These are phyloP conservation scores for Staurois parvus DNA, from an alignment of 2,797 vertebrate genomes.

Conservation along the genomic window DNA sequence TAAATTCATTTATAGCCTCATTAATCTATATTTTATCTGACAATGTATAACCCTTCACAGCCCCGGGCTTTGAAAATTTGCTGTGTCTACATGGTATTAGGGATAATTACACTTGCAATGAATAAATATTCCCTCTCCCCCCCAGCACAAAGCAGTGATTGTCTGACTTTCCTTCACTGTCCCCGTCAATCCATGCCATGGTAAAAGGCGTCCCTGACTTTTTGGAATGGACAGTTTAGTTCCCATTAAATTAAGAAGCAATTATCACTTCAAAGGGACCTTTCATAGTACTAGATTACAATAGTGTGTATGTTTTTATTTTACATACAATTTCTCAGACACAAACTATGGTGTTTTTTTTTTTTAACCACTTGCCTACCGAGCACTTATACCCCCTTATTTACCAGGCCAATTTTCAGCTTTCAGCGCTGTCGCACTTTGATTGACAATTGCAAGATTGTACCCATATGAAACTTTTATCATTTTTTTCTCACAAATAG, in stretches of 20 bases:
- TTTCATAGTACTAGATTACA: no score
- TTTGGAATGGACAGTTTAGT: neutral
- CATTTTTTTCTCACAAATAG: no score
- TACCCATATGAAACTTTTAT: no score
- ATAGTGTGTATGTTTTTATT: no score
- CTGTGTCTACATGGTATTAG: conserved; percentile 8
- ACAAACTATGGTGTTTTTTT: no score
- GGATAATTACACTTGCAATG: conserved; percentile 30
- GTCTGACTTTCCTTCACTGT: conserved; percentile 16
- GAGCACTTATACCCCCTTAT: no score
- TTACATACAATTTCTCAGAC: no score
- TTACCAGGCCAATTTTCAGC: no score
- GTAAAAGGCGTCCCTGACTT: neutral
- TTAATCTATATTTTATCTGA: conserved; percentile 39
- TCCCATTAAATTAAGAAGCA: neutral
- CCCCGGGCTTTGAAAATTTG: conserved; percentile 14
- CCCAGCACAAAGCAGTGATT: conserved; percentile 27
- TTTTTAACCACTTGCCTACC: no score
- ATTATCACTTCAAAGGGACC: neutral
- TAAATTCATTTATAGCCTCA: conserved; percentile 18
- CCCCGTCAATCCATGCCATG: neutral
- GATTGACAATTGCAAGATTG: no score
- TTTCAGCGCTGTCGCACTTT: no score
- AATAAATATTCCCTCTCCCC: conserved; percentile 29
- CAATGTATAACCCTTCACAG: conserved; percentile 11